A percentile compares a stretch with the other conserved stretches of the same genome.
phyloP scores from a whole-genome alignment of 2,888 invertebrate species.

The Tetropium fuscum region DNA sequence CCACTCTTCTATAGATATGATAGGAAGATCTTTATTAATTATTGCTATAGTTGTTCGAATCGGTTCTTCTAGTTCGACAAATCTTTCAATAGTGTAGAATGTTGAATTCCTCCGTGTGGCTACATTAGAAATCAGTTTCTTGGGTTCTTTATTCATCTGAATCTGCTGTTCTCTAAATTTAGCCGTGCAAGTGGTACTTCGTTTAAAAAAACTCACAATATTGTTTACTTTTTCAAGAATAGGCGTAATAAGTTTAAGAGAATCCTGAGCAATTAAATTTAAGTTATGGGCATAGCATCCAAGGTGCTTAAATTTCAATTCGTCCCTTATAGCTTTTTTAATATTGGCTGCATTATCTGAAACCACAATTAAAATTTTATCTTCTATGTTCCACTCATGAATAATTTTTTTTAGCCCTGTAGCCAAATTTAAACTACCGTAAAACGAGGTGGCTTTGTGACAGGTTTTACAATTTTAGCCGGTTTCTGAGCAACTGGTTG shows the following conservation, averaged over 20 bases:
- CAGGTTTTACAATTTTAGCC: slow-evolving; percentile 36
- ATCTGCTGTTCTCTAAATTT: slow-evolving; percentile 54
- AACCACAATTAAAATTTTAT: slow-evolving; percentile 51
- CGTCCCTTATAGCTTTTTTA: slow-evolving; percentile 42
- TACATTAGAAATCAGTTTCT: slow-evolving; percentile 35
- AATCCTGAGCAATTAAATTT: slow-evolving; percentile 46
- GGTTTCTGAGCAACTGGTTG: too few species aligned
- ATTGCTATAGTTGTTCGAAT: slow-evolving; percentile 40
- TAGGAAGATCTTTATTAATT: slow-evolving; percentile 30
- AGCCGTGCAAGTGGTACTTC: slow-evolving; percentile 42
- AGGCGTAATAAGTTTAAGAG: slow-evolving; percentile 23
- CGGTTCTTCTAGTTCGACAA: slow-evolving; percentile 33
- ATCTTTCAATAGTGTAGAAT: slow-evolving; percentile 28
- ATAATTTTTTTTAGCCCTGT: slow-evolving; percentile 40
- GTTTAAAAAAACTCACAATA: slow-evolving; percentile 47
- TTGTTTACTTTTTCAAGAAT: slow-evolving; percentile 37
- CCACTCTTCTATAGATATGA: slow-evolving; percentile 41
- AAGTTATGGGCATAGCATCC: slow-evolving; percentile 51
- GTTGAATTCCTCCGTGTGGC: slow-evolving; percentile 28
- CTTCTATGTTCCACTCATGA: slow-evolving; percentile 46
- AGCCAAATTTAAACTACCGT: slow-evolving; percentile 46
- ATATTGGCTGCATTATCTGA: slow-evolving; percentile 54
- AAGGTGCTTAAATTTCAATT: slow-evolving; percentile 28
- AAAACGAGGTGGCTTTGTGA: slow-evolving; percentile 44
- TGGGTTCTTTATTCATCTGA: slow-evolving; percentile 17